Conservation (phyloP, 2,888 invertebrate genomes). For the Agrochola macilenta region DNA sequence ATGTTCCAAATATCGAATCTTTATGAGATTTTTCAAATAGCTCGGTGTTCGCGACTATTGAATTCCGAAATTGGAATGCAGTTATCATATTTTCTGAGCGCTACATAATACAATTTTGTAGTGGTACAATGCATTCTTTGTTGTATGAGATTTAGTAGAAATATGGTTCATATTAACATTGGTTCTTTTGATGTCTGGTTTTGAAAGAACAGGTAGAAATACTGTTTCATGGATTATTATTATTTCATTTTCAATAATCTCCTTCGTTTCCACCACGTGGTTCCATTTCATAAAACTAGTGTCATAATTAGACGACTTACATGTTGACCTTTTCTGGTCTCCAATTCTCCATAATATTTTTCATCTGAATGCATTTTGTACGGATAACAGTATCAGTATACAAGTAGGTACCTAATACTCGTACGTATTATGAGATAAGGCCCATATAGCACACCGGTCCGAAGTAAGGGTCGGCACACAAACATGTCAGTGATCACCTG, state of each 20-base stretch:
- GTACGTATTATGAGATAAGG: slow-evolving; percentile 33
- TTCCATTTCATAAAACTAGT: neutral
- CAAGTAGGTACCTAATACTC: neutral
- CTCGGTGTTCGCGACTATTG: slow-evolving; percentile 57
- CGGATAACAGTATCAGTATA: neutral
- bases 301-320: neutral
- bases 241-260: no score
- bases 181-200: slow-evolving; percentile 23
- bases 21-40: slow-evolving; percentile 64
- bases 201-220: slow-evolving; percentile 23
- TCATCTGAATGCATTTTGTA: neutral
- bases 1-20: slow-evolving; percentile 55
- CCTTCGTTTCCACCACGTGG: neutral
- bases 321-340: neutral
- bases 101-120: slow-evolving; percentile 57
- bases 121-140: slow-evolving; percentile 55
- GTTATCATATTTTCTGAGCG: slow-evolving; percentile 61
- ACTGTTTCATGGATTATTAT: slow-evolving; percentile 4
- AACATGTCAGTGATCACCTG: slow-evolving; percentile 68
- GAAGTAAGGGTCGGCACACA: slow-evolving; percentile 52
- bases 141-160: slow-evolving; percentile 52
- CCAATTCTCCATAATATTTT: neutral
- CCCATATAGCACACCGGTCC: slow-evolving; percentile 27
- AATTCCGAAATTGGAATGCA: slow-evolving; percentile 63
- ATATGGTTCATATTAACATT: slow-evolving; percentile 37